phyloP scores from a whole-genome alignment of 2,113 vertebrate species.

The Fulmarus glacialis region DNA sequence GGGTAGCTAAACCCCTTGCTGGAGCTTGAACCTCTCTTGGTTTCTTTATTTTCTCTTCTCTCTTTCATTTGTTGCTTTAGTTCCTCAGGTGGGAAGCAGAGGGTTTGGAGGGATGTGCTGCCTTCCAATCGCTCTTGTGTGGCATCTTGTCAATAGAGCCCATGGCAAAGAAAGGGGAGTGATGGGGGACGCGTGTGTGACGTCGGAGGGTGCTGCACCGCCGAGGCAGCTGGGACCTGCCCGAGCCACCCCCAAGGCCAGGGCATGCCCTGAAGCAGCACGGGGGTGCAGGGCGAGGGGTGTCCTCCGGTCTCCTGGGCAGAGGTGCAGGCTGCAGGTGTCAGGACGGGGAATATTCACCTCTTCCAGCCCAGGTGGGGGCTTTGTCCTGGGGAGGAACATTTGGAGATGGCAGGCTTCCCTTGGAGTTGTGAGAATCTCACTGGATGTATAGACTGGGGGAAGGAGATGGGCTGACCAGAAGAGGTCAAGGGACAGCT shows the following conservation, averaged over 20 bases:
- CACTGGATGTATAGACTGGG: background rate
- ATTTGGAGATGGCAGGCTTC: background rate
- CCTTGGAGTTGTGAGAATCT: background rate
- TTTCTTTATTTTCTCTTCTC: background rate
- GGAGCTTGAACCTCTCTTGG: background rate
- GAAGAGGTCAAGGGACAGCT: background rate
- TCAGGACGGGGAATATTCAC: rapidly evolving
- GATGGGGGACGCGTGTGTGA: rapidly evolving
- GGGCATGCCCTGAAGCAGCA: background rate
- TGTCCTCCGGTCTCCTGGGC: background rate
- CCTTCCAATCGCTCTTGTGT: background rate
- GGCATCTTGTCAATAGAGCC: background rate
- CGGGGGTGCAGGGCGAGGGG: rapidly evolving
- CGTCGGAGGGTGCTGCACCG: rapidly evolving
- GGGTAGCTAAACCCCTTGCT: background rate
- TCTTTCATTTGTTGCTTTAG: background rate
- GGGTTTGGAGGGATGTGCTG: background rate
- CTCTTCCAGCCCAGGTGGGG: no score
- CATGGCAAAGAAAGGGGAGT: background rate
- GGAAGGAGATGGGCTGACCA: background rate
- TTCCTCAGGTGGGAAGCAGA: background rate
- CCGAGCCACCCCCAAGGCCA: background rate
- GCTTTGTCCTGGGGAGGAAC: background rate
- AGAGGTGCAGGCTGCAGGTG: background rate
- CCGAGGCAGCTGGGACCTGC: background rate